These are phyloP conservation scores for Gymnosoma rotundatum DNA, from an alignment of 2,888 invertebrate genomes.

Conservation along the genomic window DNA sequence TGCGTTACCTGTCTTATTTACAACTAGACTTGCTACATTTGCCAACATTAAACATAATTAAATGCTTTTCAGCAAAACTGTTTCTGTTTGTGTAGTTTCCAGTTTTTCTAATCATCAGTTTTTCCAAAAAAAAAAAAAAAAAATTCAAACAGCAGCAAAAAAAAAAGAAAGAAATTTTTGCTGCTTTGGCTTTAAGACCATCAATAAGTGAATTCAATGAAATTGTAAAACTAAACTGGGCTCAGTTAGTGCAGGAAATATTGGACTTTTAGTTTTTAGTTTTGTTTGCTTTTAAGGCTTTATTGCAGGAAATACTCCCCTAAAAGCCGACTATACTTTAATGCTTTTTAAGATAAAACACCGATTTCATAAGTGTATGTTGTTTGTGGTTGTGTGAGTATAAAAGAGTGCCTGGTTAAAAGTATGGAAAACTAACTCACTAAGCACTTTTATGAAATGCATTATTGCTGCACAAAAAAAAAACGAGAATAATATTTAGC, in stretches of 20 bases:
- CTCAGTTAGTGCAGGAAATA: conserved; percentile 26
- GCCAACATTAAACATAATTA: neutral
- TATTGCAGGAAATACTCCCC: conserved; percentile 23
- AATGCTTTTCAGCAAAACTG: neutral
- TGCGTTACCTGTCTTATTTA: too few relatives aligned
- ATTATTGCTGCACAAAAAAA: conserved; percentile 27
- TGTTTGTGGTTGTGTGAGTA: neutral
- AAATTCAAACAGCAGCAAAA: neutral
- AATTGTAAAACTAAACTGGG: conserved; percentile 14
- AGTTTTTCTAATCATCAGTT: neutral
- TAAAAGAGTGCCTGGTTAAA: neutral
- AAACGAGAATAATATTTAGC: conserved; percentile 4
- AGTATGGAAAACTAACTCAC: neutral
- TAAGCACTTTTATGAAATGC: conserved; percentile 28
- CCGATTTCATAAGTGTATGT: neutral
- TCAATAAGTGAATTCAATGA: conserved; percentile 28
- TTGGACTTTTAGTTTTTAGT: conserved; percentile 12
- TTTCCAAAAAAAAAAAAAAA: too few relatives aligned
- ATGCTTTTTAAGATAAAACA: neutral
- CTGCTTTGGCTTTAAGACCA: conserved; percentile 12
- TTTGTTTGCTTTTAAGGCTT: neutral
- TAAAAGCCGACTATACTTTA: conserved; percentile 24
- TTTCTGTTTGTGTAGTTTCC: neutral
- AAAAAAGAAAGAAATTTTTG: neutral
- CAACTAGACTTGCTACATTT: too few relatives aligned